Percentiles rank a stretch among this genome's conserved stretches.
Evolutionary conservation across 2,113 vertebrate genomes (phyloP).

Genomic region (Aptenodytes forsteri): DNA sequence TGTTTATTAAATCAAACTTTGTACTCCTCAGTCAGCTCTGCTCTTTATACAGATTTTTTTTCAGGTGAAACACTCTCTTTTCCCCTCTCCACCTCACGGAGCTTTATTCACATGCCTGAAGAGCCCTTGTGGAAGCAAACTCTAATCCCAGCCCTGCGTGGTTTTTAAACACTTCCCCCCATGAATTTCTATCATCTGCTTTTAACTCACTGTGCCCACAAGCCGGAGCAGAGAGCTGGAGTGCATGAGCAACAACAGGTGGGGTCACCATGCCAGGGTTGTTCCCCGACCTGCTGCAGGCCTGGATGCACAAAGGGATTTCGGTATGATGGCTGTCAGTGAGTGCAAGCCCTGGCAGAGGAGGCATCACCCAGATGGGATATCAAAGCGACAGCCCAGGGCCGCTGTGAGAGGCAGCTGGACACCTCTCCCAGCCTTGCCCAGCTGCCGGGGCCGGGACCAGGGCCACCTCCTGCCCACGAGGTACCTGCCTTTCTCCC

Average conservation of each 20-base stretch:
- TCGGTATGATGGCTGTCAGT: accelerated
- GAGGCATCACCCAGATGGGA: neutral
- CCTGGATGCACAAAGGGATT: neutral
- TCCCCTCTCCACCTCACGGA: neutral
- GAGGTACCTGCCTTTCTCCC: neutral
- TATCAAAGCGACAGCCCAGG: neutral
- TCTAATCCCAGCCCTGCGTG: neutral
- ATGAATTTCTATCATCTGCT: neutral
- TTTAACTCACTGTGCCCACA: neutral
- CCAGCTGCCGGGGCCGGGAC: accelerated
- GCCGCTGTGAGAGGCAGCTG: neutral
- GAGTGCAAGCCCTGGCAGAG: neutral
- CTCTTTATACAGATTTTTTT: neutral
- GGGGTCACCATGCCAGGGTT: neutral
- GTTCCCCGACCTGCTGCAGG: neutral
- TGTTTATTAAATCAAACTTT: neutral
- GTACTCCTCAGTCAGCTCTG: neutral
- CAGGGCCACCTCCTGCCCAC: neutral
- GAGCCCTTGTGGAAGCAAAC: neutral
- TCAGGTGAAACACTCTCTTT: neutral
- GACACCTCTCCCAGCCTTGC: neutral
- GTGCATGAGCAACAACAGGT: accelerated
- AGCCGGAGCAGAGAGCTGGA: neutral
- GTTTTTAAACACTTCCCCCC: neutral
- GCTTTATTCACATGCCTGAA: neutral